These are phyloP conservation scores for Drosophila pectinifera DNA, from an alignment of 1,140 invertebrate genomes.

Conservation along the genomic window DNA sequence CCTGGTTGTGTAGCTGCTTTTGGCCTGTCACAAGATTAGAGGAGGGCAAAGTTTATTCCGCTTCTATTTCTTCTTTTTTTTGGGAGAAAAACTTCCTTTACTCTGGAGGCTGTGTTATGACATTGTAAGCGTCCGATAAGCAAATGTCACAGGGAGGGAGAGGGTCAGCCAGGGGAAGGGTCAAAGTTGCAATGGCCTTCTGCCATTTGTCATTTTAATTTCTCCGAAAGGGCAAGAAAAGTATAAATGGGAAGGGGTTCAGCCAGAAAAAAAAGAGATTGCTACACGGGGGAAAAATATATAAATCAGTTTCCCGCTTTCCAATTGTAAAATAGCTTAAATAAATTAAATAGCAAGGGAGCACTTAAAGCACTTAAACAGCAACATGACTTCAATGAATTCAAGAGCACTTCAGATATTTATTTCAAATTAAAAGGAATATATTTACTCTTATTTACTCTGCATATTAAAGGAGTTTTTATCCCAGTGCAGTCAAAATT, in stretches of 20 bases:
- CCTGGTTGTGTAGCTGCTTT: conserved; percentile 6
- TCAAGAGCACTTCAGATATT: background rate
- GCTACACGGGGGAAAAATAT: background rate
- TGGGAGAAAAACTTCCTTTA: conserved; percentile 23
- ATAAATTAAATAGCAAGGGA: background rate
- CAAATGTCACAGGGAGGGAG: conserved; percentile 47
- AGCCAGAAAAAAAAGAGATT: background rate
- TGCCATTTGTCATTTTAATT: conserved; percentile 81
- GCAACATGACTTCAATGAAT: background rate
- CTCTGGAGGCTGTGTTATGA: conserved; percentile 71
- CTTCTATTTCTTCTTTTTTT: conserved; percentile 23
- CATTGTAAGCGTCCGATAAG: conserved; percentile 78
- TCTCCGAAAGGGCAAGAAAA: conserved; percentile 61
- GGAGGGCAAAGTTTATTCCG: conserved; percentile 65
- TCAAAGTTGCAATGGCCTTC: conserved; percentile 71
- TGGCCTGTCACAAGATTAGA: conserved; percentile 77
- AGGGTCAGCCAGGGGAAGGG: conserved; percentile 60
- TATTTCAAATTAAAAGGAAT: background rate
- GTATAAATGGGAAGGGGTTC: conserved; percentile 49
- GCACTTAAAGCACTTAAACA: background rate
- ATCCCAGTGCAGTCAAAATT: conserved; percentile 15
- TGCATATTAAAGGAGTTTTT: background rate
- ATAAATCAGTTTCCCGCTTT: background rate
- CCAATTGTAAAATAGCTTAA: no score
- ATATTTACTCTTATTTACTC: no score